Percentiles rank a stretch among this genome's conserved stretches.
Evolutionary conservation across 2,113 vertebrate species (phyloP).

Genomic region (Pionites leucogaster): DNA sequence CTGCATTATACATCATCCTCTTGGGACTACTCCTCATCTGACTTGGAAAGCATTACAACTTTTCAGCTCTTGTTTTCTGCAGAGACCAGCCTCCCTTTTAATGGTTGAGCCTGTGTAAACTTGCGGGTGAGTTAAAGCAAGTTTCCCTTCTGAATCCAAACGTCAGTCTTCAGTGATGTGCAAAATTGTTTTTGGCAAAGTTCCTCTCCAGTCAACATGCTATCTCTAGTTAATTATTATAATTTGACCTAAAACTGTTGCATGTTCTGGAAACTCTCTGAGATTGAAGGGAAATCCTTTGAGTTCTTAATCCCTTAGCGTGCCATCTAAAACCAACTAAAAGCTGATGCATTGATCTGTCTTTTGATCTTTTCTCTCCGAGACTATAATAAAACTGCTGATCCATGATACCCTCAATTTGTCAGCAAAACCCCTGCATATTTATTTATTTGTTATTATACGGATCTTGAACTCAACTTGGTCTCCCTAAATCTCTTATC

Average conservation of each 20-base stretch:
- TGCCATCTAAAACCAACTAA: constrained; percentile 31
- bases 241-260: constrained; percentile 58
- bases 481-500: background rate
- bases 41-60: background rate
- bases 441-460: constrained; percentile 29
- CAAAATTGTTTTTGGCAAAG: constrained; percentile 47
- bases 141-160: constrained; percentile 40
- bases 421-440: background rate
- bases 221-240: constrained; percentile 58
- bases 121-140: constrained; percentile 37
- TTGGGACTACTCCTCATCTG: background rate
- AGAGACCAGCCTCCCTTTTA: background rate
- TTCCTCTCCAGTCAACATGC: constrained; percentile 24
- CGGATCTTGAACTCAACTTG: background rate
- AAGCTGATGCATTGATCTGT: constrained; percentile 40
- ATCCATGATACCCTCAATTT: constrained; percentile 51
- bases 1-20: background rate
- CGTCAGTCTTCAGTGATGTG: constrained; percentile 23
- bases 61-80: constrained; percentile 25
- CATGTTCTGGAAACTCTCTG: constrained; percentile 36
- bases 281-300: constrained; percentile 42
- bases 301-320: constrained; percentile 47
- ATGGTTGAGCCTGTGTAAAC: constrained; percentile 47
- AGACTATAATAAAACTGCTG: constrained; percentile 41
- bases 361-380: constrained; percentile 55